phyloP scores from a whole-genome alignment of 2,797 vertebrate genomes.

The Sitta carolinensis region DNA sequence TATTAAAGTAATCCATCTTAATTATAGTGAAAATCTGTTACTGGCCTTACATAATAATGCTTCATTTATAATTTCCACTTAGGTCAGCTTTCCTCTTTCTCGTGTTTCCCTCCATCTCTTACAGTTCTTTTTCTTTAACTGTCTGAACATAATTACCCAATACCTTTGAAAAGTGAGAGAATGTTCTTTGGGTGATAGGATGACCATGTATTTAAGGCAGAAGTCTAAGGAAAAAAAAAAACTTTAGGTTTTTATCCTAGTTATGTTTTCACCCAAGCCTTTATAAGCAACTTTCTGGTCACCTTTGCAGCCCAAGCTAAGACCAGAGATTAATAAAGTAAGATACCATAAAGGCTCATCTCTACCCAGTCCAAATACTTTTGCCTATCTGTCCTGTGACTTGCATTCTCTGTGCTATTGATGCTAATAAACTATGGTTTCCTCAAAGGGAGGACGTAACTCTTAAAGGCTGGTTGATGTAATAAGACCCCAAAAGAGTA shows the following conservation, averaged over 20 bases:
- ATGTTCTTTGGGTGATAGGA: background rate
- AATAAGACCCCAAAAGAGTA: background rate
- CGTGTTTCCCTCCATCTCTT: background rate
- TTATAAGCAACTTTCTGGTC: background rate
- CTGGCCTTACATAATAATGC: conserved; percentile 52
- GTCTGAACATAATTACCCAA: background rate
- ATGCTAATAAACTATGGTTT: background rate
- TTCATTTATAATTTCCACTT: conserved; percentile 51
- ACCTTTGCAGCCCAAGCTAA: background rate
- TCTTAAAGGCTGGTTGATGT: background rate
- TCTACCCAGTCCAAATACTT: background rate
- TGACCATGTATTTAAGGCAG: background rate
- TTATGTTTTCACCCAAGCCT: background rate
- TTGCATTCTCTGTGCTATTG: background rate
- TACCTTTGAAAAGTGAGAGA: background rate
- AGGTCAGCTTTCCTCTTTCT: background rate
- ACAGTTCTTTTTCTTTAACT: background rate
- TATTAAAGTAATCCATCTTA: conserved; percentile 71
- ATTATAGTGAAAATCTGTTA: conserved; percentile 67
- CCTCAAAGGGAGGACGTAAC: background rate
- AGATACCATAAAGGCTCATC: background rate
- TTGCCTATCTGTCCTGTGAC: background rate
- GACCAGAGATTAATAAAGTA: background rate
- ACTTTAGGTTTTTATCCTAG: background rate
- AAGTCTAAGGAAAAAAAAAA: background rate